phyloP scores from a whole-genome alignment of 2,113 vertebrate species.

The Lathamus discolor region DNA sequence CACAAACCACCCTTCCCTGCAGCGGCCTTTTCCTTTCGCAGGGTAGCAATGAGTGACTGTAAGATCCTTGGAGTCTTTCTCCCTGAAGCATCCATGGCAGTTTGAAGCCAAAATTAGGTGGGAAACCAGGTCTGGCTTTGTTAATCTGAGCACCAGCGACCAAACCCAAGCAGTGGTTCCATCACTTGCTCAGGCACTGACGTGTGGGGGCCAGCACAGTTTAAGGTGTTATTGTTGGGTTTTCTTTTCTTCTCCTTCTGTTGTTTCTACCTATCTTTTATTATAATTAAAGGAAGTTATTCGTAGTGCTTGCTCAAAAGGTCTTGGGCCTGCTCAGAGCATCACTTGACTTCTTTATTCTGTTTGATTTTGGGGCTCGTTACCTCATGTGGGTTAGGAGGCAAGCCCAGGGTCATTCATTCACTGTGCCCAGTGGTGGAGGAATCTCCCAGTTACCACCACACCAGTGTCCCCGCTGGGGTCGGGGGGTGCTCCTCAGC shows the following conservation, averaged over 20 bases:
- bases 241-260: not conserved
- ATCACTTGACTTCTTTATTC: not conserved
- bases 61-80: not conserved
- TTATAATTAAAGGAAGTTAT: too few species aligned
- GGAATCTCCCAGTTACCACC: not conserved
- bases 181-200: rapidly evolving
- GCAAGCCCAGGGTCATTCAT: rapidly evolving
- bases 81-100: not conserved
- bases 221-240: not conserved
- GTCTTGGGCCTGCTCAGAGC: rapidly evolving
- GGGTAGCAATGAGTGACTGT: not conserved
- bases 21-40: not conserved
- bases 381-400: rapidly evolving
- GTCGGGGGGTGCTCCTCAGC: not conserved
- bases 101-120: not conserved
- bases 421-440: not conserved
- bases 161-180: rapidly evolving
- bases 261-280: not conserved
- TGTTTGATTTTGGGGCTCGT: not conserved
- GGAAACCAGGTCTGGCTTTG: not conserved
- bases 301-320: not conserved
- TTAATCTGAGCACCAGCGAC: not conserved
- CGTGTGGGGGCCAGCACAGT: rapidly evolving
- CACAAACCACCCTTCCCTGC: not conserved
- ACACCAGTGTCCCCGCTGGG: rapidly evolving